Base-by-base conservation (phyloP, 1,140 invertebrate species). In the Charaxes varanes region DNA sequence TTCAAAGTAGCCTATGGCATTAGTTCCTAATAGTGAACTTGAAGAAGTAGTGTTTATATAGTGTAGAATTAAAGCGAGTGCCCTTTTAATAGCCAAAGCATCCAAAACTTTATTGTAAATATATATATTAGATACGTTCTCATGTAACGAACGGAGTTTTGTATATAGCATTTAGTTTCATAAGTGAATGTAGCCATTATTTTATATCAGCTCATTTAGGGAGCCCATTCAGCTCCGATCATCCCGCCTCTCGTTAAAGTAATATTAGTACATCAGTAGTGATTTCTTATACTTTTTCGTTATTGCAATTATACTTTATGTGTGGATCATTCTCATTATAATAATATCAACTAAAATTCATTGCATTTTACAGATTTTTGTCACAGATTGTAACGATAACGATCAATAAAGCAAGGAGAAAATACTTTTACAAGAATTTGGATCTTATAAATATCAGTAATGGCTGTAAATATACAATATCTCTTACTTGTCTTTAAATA, bases 21-120 rank as follows among this genome's bases (percentile, higher is more conserved):
- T 61, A 57, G 69, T 73, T 74, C 63, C 66, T 70, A 72, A 56
- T 55, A 59, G 63, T 22, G 53, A 54, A 64, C 61, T 62, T 55
- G 38, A 30, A 41, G 26, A 35, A 40, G 32, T 59, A 65, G 57
- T 50, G 33, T 62, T 40, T 48, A 47, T 33, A 22, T 59, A 60
- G 48, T 23, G 38, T 54, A 51, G 53, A 36, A 53, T 28, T 37
- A 46, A 59, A 48, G 54, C 60, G 53, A 59, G 55, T 61, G 63
- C 71, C 66, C 76, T 65, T 60, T 64, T 51, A 48, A 63, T 77
- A 80, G 76, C 76, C 76, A 80, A 80, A 80, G 76, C 70, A 73
- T 71, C 49, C 60, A 76, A 68, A 74, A 76, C 70, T 76, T 77
- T 74, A 74, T 57, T 77, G 76, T 77, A 74, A 59, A 74, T 74